Evolutionary conservation across 92 coral and sea anemone species (phyloP), one percentile per base, ranked within the genome.

Genomic region (Muricea muricata): DNA sequence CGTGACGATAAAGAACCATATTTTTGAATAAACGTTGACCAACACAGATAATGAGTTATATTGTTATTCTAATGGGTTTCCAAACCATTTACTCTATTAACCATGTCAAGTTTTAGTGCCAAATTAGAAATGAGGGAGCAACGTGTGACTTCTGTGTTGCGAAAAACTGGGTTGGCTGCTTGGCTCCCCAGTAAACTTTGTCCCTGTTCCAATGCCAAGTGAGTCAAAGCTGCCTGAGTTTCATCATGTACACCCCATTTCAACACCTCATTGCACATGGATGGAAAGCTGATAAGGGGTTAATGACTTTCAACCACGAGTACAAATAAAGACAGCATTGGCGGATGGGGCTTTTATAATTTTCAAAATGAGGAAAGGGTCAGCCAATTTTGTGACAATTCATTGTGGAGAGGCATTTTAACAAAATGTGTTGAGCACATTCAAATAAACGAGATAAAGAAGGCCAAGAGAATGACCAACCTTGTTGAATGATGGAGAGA

Each of bases 231-330:
- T 67, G n/a, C 61, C 86, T 12, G 74, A 40, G 60, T 81, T 46
- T 37, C 75, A 81, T 46, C 86, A 81, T 81, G 86, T 81, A 20
- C 35, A 78, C n/a, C n/a, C n/a, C n/a, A n/a, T n/a, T n/a, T n/a
- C 26, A 33, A 81, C 41, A 81, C 86, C 34, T 78, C 85, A 23
- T 17, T 35, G 32, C 25, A 25, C 9, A 10, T 45, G 30, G 41
- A 81, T 81, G 78, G 86, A 81, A 28, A 17, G 18, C 67, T 67
- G 13, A 81, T n/a, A 71, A 47, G 75, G n/a, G 24, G 87, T 55
- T 41, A 70, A 83, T 24, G 87, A 83, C 78, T 71, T 83, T 23
- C 78, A 83, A 24, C 80, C 87, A 50, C 47, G 80, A 1, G 58
- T 83, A 1, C 87, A 83, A 56, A 69, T 72, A 18, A 83, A 83